Conservation (phyloP, 2,113 vertebrate species). For the Fregata magnificens region DNA sequence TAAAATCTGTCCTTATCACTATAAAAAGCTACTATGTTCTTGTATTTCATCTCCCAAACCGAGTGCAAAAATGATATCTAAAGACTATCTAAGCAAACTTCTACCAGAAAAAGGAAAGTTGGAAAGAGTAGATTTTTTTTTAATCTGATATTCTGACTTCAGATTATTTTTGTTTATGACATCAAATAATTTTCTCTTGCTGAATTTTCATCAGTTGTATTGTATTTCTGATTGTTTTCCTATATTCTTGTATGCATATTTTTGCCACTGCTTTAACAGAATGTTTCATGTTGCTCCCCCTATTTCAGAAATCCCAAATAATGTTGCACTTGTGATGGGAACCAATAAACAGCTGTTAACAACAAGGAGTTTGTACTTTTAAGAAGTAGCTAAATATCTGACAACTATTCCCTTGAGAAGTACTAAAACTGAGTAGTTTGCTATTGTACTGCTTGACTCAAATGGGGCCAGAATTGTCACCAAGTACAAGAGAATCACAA, state of each 20-base stretch:
- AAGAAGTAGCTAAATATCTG: neutral
- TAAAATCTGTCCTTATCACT: neutral
- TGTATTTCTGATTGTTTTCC: neutral
- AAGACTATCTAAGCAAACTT: neutral
- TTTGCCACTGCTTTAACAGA: neutral
- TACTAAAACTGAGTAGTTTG: neutral
- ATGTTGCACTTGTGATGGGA: neutral
- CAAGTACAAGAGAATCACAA: neutral
- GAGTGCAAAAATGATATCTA: neutral
- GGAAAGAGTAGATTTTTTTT: neutral
- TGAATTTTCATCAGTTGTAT: neutral
- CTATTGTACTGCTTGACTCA: neutral
- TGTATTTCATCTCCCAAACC: neutral
- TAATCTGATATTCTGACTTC: neutral
- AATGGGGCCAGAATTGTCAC: neutral
- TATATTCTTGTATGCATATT: neutral
- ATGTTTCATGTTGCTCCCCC: neutral
- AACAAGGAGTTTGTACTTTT: neutral
- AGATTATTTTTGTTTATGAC: neutral
- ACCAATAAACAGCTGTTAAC: neutral
- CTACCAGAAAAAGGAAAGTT: neutral
- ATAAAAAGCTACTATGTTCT: neutral
- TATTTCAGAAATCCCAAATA: neutral
- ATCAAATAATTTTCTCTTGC: neutral
- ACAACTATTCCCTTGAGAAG: neutral